Conservation (phyloP, 2,797 vertebrate species). For the Caiman crocodilus region DNA sequence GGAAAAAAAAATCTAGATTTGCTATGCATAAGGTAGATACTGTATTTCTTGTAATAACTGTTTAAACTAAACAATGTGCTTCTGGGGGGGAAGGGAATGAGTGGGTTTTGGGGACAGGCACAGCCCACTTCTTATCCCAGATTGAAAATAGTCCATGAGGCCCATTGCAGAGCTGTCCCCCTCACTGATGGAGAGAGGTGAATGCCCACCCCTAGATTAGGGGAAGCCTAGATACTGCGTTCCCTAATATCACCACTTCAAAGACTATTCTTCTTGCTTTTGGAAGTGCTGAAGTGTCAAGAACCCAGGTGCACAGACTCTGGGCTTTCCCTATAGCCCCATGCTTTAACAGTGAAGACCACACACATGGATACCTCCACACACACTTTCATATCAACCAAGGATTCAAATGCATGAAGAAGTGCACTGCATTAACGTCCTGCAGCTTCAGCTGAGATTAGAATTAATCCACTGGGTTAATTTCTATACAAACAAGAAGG, state of each 20-base stretch:
- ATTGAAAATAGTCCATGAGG: neutral
- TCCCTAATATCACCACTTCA: neutral
- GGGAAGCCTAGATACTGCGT: neutral
- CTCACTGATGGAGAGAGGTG: neutral
- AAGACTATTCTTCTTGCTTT: neutral
- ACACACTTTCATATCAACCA: neutral
- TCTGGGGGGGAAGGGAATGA: too few relatives aligned
- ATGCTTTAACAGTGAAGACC: neutral
- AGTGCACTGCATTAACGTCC: neutral
- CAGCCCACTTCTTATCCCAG: neutral
- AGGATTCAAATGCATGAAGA: neutral
- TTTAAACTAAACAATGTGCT: too few relatives aligned
- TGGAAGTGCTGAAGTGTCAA: neutral
- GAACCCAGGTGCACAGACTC: too few relatives aligned
- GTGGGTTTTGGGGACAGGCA: too few relatives aligned
- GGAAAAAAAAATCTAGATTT: neutral
- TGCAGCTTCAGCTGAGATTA: neutral
- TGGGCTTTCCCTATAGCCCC: neutral
- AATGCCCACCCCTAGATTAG: neutral
- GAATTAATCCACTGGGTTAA: neutral
- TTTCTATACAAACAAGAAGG: too few relatives aligned
- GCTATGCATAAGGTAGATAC: too few relatives aligned
- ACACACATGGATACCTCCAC: neutral
- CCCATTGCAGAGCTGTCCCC: neutral
- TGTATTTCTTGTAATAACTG: too few relatives aligned